Conservation (phyloP, 2,888 invertebrate species). For the Camptogramma bilineatum region DNA sequence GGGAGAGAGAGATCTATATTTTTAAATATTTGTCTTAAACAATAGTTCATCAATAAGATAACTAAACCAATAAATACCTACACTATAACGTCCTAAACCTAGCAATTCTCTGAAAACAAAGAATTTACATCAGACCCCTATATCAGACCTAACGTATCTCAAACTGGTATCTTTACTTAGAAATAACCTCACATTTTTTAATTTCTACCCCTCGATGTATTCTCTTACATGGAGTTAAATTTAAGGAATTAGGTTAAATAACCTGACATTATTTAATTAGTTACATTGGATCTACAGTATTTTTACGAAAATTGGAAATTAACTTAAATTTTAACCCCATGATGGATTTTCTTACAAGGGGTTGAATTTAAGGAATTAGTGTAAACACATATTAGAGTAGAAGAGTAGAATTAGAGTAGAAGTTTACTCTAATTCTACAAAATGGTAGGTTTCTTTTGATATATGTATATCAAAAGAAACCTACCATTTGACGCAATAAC, state of each 20-base stretch:
- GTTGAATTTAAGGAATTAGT: too few relatives aligned
- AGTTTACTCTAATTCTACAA: not conserved
- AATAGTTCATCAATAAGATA: not conserved
- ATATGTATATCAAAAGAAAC: not conserved
- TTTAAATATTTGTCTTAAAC: too few relatives aligned
- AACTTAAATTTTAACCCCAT: too few relatives aligned
- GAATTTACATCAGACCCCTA: conserved; percentile 6
- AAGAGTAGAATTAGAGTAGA: too few relatives aligned
- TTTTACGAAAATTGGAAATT: too few relatives aligned
- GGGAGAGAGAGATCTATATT: not conserved
- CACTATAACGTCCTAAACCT: not conserved
- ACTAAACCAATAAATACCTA: conserved; percentile 9
- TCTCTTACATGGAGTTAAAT: too few relatives aligned
- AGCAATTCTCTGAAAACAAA: conserved; percentile 11
- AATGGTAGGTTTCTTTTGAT: too few relatives aligned
- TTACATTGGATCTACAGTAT: too few relatives aligned
- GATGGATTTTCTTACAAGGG: too few relatives aligned
- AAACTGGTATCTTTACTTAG: not conserved
- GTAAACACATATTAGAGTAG: too few relatives aligned
- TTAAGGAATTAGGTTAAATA: too few relatives aligned
- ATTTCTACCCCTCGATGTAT: not conserved
- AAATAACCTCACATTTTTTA: not conserved
- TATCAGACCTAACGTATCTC: not conserved
- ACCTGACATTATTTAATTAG: too few relatives aligned
- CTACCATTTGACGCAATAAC: not conserved